Conservation (phyloP, 2,113 vertebrate species). For the Phalacrocorax brasilianus region DNA sequence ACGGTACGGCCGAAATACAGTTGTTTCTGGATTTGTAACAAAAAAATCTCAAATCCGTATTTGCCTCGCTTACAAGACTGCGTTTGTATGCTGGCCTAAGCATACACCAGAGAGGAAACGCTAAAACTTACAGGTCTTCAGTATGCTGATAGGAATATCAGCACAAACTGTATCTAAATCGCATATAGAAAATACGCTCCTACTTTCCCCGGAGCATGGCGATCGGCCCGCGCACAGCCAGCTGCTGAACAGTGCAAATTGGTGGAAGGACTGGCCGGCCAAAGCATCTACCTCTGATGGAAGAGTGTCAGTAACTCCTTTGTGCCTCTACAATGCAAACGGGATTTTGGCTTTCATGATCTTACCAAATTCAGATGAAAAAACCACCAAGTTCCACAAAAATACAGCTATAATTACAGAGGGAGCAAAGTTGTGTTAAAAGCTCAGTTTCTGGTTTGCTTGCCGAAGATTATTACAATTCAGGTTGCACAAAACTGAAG, state of each 20-base stretch:
- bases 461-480: background rate
- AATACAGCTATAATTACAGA: conserved; percentile 38
- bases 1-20: background rate
- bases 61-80: background rate
- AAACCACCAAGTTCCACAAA: background rate
- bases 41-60: background rate
- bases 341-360: background rate
- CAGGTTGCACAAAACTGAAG: conserved; percentile 13
- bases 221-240: rapidly evolving
- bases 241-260: background rate
- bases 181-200: rapidly evolving
- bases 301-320: conserved; percentile 28
- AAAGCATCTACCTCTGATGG: background rate
- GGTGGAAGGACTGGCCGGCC: background rate
- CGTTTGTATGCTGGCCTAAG: conserved; percentile 1
- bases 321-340: background rate
- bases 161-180: background rate
- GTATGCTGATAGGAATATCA: background rate
- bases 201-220: background rate
- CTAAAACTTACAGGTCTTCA: background rate
- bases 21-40: conserved; percentile 2
- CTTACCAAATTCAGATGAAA: background rate
- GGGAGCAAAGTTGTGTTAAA: conserved; percentile 23
- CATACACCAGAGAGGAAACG: background rate
- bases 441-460: conserved; percentile 34